phyloP scores from a whole-genome alignment of 1,140 invertebrate genomes.

The Heliconius himera region DNA sequence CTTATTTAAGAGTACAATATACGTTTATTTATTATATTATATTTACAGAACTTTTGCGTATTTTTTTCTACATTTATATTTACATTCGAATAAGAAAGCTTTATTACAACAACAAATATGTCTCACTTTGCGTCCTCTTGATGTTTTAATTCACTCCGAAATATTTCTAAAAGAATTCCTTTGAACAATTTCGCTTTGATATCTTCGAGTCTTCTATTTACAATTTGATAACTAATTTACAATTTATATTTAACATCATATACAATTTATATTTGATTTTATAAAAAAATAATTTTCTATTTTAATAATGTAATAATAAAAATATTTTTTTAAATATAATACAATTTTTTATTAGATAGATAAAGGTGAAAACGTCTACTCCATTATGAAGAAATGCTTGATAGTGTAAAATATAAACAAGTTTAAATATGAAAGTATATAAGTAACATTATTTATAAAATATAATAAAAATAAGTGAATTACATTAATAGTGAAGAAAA shows the following conservation, averaged over 20 bases:
- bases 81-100: conserved; percentile 25
- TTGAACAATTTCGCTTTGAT: conserved; percentile 22
- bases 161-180: conserved; percentile 19
- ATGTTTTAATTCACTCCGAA: conserved; percentile 21
- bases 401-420: background rate
- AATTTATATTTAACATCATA: conserved; percentile 21
- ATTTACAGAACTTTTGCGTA: background rate
- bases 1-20: background rate
- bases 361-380: background rate
- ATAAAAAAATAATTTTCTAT: conserved; percentile 11
- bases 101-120: conserved; percentile 20
- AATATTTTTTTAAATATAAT: background rate
- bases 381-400: background rate
- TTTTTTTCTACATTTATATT: conserved; percentile 20
- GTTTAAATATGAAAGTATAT: background rate
- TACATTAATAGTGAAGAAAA: background rate
- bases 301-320: background rate
- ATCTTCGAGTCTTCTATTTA: conserved; percentile 23
- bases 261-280: conserved; percentile 17
- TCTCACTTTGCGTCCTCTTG: conserved; percentile 27
- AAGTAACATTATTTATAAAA: background rate
- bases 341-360: background rate
- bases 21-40: conserved; percentile 12
- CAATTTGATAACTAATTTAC: conserved; percentile 17
- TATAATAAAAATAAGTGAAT: background rate